Percentiles rank a stretch among this genome's conserved stretches.
phyloP scores from a whole-genome alignment of 2,113 vertebrate species.

The Rhabdomys dilectus region DNA sequence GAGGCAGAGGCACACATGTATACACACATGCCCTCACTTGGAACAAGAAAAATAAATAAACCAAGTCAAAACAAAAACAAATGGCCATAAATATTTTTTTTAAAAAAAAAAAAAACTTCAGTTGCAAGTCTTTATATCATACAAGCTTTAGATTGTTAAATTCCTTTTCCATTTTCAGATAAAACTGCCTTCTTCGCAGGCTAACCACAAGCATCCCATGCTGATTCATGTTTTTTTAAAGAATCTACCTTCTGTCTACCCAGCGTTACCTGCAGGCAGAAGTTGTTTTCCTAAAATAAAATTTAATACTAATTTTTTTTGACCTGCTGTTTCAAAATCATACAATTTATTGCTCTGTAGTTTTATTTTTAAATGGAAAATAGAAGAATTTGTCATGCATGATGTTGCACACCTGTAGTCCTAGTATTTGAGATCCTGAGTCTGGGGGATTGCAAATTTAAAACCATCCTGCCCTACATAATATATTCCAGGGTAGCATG shows the following conservation, averaged over 20 bases:
- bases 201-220: neutral
- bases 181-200: neutral
- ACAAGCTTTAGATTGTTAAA: neutral
- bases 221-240: constrained; percentile 17
- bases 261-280: neutral
- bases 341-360: neutral
- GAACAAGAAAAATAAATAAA: neutral
- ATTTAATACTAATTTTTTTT: constrained; percentile 9
- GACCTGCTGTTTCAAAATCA: neutral
- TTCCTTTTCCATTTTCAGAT: neutral
- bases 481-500: neutral
- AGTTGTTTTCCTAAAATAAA: constrained; percentile 30
- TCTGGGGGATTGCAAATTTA: neutral
- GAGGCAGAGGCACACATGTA: neutral
- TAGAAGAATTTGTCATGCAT: neutral
- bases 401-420: too few species aligned
- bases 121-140: neutral
- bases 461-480: neutral
- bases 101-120: neutral
- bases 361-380: constrained; percentile 65
- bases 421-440: neutral
- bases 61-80: neutral
- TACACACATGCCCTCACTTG: neutral
- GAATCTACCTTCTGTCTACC: neutral
- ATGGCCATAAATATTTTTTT: too few species aligned